Conservation (phyloP, 2,113 vertebrate genomes). For the Tringa solitaria region DNA sequence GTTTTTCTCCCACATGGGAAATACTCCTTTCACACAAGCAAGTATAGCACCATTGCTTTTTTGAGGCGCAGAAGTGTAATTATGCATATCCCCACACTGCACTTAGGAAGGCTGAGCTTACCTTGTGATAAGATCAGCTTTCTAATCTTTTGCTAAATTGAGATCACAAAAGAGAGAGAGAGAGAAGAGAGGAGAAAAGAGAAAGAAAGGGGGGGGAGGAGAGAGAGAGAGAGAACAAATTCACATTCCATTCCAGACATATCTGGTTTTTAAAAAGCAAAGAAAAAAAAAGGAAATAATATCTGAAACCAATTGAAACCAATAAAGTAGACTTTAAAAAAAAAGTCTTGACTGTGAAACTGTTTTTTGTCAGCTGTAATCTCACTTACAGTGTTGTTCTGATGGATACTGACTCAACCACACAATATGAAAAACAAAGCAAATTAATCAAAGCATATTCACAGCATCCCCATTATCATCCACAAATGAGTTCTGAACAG, state of each 20-base stretch:
- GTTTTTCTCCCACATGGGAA: slow-evolving; percentile 22
- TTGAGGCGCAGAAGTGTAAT: slow-evolving; percentile 49
- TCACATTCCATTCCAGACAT: slow-evolving; percentile 83
- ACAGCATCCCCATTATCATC: slow-evolving; percentile 51
- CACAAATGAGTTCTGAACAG: slow-evolving; percentile 68
- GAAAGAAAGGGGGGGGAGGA: neutral
- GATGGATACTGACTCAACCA: slow-evolving; percentile 68
- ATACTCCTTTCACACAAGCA: slow-evolving; percentile 68
- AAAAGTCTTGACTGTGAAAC: slow-evolving; percentile 67
- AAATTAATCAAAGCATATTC: slow-evolving; percentile 72
- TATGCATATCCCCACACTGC: slow-evolving; percentile 72
- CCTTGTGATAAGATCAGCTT: slow-evolving; percentile 86
- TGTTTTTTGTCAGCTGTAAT: slow-evolving; percentile 69
- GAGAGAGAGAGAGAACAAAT: slow-evolving; percentile 80
- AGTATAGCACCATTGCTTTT: slow-evolving; percentile 54
- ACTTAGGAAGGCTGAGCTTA: slow-evolving; percentile 83
- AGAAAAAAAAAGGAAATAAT: slow-evolving; percentile 19
- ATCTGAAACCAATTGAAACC: slow-evolving; percentile 71
- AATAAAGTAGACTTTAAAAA: slow-evolving; percentile 73
- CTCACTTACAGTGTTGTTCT: slow-evolving; percentile 49
- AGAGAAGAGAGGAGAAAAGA: slow-evolving; percentile 35
- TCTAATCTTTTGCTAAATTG: slow-evolving; percentile 87
- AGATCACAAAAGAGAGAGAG: slow-evolving; percentile 81
- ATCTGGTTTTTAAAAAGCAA: slow-evolving; percentile 53
- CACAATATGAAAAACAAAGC: slow-evolving; percentile 67